These are phyloP conservation scores for Chiloscyllium punctatum DNA, from an alignment of 2,797 vertebrate genomes.

Conservation along the genomic window DNA sequence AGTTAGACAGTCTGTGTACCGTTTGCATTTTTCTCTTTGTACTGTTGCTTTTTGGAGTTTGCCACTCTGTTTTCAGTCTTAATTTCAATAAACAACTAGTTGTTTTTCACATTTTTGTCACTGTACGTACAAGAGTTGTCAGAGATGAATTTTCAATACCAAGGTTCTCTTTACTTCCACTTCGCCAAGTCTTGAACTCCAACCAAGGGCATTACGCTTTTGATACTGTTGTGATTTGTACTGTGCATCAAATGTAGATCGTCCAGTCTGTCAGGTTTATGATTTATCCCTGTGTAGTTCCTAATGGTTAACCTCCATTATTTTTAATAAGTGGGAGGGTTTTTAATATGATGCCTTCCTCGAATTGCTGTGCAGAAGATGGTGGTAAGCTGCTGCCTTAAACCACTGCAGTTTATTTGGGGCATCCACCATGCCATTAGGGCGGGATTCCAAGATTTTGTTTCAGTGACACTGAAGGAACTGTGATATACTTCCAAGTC, in stretches of 20 bases:
- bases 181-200: not conserved
- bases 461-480: no score
- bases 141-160: not conserved
- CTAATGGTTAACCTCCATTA: not conserved
- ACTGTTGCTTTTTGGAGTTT: not conserved
- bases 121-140: not conserved
- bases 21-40: not conserved
- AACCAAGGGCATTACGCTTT: not conserved
- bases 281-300: not conserved
- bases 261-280: not conserved
- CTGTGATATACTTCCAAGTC: no score
- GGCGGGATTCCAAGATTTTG: no score
- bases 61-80: not conserved
- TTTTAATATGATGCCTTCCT: no score
- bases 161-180: not conserved
- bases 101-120: not conserved
- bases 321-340: no score
- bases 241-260: not conserved
- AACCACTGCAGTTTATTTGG: no score
- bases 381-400: no score
- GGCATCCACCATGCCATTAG: no score
- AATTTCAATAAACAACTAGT: not conserved
- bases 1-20: not conserved
- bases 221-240: not conserved
- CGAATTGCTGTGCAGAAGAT: no score